Evolutionary conservation across 1,140 invertebrate species (phyloP), one percentile per base, ranked within the genome.

Genomic region (Cyclina sinensis): DNA sequence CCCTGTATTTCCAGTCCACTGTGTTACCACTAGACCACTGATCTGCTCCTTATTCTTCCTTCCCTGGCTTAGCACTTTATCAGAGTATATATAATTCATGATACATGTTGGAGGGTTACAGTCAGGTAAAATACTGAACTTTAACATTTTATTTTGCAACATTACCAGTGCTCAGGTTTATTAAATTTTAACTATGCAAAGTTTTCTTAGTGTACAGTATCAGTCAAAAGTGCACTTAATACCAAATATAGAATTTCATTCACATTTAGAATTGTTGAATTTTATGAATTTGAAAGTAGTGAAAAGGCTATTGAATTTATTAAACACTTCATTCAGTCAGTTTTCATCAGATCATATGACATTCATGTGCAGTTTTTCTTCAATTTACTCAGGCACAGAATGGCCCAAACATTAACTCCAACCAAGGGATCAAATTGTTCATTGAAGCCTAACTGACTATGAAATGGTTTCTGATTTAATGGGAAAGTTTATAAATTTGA

Each of bases 341-440:
- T 18, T 65, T 12, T 30, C 59, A 27, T 65, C 59, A 65, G 24
- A 65, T 65, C 59, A 65, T 35, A 7, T 65, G 24, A 65, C 59
- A 65, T 65, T n/a, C n/a, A n/a, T 65, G 24, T 65, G 59, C 59
- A 65, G 59, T 65, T 65, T 65, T 65, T 65, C 7, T 11, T 65
- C 59, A 65, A 65, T 30, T 65, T 7, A 3, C 11, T 65, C 30
- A 18, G n/a, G 30, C 59, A 65, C 59, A 65, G 30, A 65, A 43
- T 14, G 24, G 16, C 11, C 59, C 1, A 65, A 65, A n/a, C 59
- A 65, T 65, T 65, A 65, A 65, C 59, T 11, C 59, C 27, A 27
- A 65, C 59, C 59, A 65, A 65, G 59, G 30, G 59, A 65, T 65
- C 24, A 65, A 30, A 65, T 65, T 65, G 59, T 35, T 30, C n/a